Percentiles rank a stretch among this genome's conserved stretches.
phyloP scores from a whole-genome alignment of 2,888 invertebrate species.

The Ichneumoninae sp. region DNA sequence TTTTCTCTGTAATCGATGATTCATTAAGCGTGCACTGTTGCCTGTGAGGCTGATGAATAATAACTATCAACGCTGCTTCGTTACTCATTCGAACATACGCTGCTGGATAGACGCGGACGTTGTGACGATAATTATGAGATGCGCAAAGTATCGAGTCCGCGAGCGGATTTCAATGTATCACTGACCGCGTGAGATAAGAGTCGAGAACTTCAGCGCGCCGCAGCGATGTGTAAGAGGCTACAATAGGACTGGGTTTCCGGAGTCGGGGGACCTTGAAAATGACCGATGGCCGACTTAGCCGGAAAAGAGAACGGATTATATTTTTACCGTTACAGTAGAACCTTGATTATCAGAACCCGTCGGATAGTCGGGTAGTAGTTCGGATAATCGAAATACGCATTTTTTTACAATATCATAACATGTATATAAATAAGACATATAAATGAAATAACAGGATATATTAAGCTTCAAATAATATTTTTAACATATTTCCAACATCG shows the following conservation, averaged over 20 bases:
- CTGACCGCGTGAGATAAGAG: slow-evolving; percentile 25
- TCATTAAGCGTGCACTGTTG: not conserved
- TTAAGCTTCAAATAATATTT: too few relatives aligned
- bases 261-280: slow-evolving; percentile 36
- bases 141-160: not conserved
- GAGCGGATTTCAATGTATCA: not conserved
- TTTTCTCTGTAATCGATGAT: not conserved
- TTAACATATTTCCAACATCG: too few relatives aligned
- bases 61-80: not conserved
- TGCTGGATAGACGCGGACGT: not conserved
- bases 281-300: slow-evolving; percentile 15
- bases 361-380: too few relatives aligned
- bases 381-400: too few relatives aligned
- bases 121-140: slow-evolving; percentile 2
- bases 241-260: slow-evolving; percentile 21
- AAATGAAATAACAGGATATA: too few relatives aligned
- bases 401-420: too few relatives aligned
- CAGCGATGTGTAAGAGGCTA: slow-evolving; percentile 16
- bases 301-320: not conserved
- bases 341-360: too few relatives aligned
- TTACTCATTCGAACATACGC: not conserved
- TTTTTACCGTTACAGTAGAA: not conserved
- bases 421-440: too few relatives aligned
- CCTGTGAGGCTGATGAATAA: not conserved
- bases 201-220: not conserved